Percentiles rank a stretch among this genome's conserved stretches.
These are phyloP conservation scores for Archaeoteleia sp. DNA, from an alignment of 2,888 invertebrate genomes.

Conservation along the genomic window DNA sequence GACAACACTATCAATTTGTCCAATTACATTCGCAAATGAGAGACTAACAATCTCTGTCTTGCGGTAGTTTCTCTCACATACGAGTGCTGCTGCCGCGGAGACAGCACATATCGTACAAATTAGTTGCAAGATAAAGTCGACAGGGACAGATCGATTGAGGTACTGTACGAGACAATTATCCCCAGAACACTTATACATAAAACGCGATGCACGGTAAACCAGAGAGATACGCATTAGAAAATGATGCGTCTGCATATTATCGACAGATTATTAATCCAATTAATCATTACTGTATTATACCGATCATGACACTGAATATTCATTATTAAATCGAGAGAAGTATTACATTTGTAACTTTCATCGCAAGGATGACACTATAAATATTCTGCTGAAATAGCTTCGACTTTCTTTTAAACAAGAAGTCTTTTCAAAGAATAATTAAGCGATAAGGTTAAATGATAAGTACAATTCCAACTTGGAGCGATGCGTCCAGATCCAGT, in stretches of 20 bases:
- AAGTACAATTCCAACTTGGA: too few species aligned
- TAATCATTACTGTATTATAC: conserved; percentile 29
- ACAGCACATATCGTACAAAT: conserved; percentile 69
- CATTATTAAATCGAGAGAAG: conserved; percentile 21
- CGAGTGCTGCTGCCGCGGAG: conserved; percentile 28
- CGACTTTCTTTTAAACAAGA: neutral
- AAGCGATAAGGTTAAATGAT: neutral
- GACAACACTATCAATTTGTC: conserved; percentile 2
- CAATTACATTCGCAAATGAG: conserved; percentile 15
- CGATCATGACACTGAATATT: conserved; percentile 20
- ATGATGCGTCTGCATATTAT: conserved; percentile 15
- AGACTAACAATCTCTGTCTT: conserved; percentile 21
- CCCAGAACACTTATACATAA: conserved; percentile 35
- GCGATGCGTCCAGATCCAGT: too few species aligned
- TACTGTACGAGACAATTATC: conserved; percentile 68
- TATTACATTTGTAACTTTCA: neutral
- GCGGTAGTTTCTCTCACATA: conserved; percentile 25
- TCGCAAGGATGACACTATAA: neutral
- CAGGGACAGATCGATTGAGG: conserved; percentile 69
- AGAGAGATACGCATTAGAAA: conserved; percentile 10
- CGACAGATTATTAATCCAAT: conserved; percentile 32
- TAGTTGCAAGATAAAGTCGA: conserved; percentile 71
- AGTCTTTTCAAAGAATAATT: neutral
- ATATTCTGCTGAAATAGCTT: neutral
- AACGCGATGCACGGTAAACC: conserved; percentile 8